These are phyloP conservation scores for Silurus aristotelis DNA, from an alignment of 2,797 vertebrate species.

Conservation along the genomic window DNA sequence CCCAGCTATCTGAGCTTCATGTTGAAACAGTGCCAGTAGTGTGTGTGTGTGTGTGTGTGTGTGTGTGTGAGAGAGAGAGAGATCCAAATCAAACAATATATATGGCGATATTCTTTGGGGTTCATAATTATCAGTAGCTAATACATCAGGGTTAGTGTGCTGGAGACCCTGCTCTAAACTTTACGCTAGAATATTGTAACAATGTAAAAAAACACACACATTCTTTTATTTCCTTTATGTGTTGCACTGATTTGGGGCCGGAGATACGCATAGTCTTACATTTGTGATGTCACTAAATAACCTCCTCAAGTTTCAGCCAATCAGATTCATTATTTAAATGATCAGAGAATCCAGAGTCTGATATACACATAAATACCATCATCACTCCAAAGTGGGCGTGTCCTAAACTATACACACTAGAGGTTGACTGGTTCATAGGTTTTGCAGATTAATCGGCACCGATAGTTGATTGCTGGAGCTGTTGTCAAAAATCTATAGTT, in stretches of 20 bases:
- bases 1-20: slow-evolving; percentile 68
- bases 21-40: slow-evolving; percentile 70
- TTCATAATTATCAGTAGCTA: neutral
- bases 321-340: neutral
- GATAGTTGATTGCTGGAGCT: no score
- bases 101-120: neutral
- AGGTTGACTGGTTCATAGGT: no score
- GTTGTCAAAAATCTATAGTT: no score
- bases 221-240: neutral
- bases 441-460: no score
- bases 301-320: neutral
- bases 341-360: neutral
- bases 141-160: neutral
- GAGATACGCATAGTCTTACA: neutral
- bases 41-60: slow-evolving; percentile 14
- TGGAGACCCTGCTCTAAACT: neutral
- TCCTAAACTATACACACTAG: neutral
- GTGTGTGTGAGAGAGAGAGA: slow-evolving; percentile 10
- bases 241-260: neutral
- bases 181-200: neutral
- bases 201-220: no score
- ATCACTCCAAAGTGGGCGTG: neutral
- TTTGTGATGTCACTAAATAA: neutral
- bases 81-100: neutral
- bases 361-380: neutral